These are phyloP conservation scores for rat (Rattus norvegicus) DNA, from an alignment of 2,113 vertebrate genomes.

Conservation along the genomic window GRCr8 NC_086021.1:141046501-141047000, in stretches of 20 bases:
- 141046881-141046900: not conserved
- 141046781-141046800: not conserved
- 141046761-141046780: not conserved
- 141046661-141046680: not conserved
- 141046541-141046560: constrained; percentile 1
- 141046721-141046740: not conserved
- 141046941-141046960: not conserved
- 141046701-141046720: not conserved
- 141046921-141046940: not conserved
- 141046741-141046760: not conserved
- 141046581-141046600: not conserved
- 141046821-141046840: not conserved
- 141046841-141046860: not conserved
- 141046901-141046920: not conserved
- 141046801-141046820: not conserved
- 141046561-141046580: constrained; percentile 19
- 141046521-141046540: not conserved
- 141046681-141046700: not conserved
- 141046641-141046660: not conserved
- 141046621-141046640: not conserved
- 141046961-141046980: not conserved
- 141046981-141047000: not conserved
- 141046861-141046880: not conserved
- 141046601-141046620: not conserved
- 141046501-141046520: not conserved